Evolutionary conservation across 2,888 invertebrate genomes (phyloP).

Genomic region (Caradrina kadenii): DNA sequence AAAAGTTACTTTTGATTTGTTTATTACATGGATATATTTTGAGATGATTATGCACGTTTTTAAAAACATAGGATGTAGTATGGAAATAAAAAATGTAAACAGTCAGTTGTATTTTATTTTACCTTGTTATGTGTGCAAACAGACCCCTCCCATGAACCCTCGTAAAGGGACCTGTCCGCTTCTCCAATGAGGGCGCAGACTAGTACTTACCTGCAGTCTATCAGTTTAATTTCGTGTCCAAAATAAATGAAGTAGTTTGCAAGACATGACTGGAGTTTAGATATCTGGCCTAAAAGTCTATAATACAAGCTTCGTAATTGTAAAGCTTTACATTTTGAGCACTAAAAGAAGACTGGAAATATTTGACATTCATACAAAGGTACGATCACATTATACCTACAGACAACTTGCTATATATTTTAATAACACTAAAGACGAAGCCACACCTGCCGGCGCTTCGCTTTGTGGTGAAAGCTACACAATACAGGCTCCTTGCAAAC

Average conservation of each 20-base stretch:
- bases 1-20: neutral
- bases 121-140: neutral
- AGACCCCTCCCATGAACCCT: neutral
- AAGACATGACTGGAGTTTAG: neutral
- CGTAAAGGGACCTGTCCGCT: neutral
- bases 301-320: neutral
- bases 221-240: neutral
- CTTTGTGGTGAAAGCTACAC: too few species aligned
- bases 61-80: neutral
- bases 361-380: neutral
- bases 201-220: neutral
- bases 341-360: neutral
- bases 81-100: neutral
- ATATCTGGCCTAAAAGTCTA: neutral
- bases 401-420: too few species aligned
- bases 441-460: too few species aligned
- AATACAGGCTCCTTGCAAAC: neutral
- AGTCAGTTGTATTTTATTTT: slow-evolving; percentile 1
- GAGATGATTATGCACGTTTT: slow-evolving; percentile 12
- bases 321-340: too few species aligned
- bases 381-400: too few species aligned
- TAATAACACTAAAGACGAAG: too few species aligned
- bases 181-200: neutral
- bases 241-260: neutral
- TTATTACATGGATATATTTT: slow-evolving; percentile 9